Percentiles rank a stretch among this genome's conserved stretches.
These are phyloP conservation scores for Nebria ingens DNA, from an alignment of 1,140 invertebrate genomes.

Conservation along the genomic window DNA sequence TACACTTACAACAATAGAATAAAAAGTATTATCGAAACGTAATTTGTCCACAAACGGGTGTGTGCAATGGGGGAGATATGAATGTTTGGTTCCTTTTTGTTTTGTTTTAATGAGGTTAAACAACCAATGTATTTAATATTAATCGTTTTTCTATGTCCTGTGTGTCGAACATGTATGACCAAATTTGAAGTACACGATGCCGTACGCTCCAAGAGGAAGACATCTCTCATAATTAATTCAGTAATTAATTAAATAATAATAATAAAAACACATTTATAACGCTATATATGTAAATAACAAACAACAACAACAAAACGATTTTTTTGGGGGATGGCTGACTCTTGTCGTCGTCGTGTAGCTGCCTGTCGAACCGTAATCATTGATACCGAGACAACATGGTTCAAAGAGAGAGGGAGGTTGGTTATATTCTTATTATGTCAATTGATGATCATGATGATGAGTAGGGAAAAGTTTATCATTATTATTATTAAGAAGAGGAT, in stretches of 20 bases:
- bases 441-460: no score
- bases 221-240: constrained; percentile 8
- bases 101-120: background rate
- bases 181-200: constrained; percentile 4
- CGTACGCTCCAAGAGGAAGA: constrained; percentile 6
- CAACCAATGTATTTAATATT: background rate
- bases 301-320: constrained; percentile 9
- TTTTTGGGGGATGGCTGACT: background rate
- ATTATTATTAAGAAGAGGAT: no score
- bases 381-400: background rate
- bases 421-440: background rate
- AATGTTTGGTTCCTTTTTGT: no score
- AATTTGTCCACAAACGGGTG: no score
- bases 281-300: constrained; percentile 8
- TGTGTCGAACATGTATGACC: background rate
- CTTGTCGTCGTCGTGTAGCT: background rate
- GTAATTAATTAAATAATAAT: background rate
- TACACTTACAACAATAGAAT: no score
- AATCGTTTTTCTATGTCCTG: background rate
- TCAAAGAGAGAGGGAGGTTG: background rate
- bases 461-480: no score
- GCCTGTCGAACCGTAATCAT: constrained; percentile 4
- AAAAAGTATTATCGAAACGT: no score
- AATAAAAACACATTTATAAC: constrained; percentile 4
- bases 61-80: no score